Base-by-base conservation (phyloP, 2,888 invertebrate genomes). In the Ochropleura leucogaster region DNA sequence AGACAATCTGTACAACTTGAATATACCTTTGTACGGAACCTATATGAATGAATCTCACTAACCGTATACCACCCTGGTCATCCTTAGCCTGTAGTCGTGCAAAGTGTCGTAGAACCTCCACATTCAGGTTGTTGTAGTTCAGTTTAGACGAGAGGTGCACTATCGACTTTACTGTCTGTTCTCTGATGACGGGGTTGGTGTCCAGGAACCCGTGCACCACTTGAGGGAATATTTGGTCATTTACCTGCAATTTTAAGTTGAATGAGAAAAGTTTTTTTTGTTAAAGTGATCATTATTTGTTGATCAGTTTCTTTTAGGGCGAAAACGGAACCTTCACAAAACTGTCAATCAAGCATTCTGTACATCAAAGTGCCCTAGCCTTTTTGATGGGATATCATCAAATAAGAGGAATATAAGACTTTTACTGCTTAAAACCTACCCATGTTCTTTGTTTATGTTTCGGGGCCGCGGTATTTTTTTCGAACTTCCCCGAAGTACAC, bases 101-200 rank as follows among this genome's bases (percentile, higher is more conserved):
- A 95, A 99, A 99, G 96, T 99, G 99, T 84, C 98, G 97, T 92
- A 99, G 96, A 60, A 99, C 98, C 94, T 99, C 99, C 64, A 99
- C 99, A 95, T 99, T 99, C 60, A 99, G 96, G 96, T 99, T 99
- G 93, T 99, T 99, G 93, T 99, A 99, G 96, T 99, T 99, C 82
- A 99, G 97, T 95, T 99, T 99, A 64, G 99, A 98, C 30, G 99
- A 99, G 90, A 99, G 96, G 92, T 99, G 98, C 77, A 99, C 98
- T 95, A 99, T 99, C 70, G 99, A 99, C 97, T 99, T 99, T 72
- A 99, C 99, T 1, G 99, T 99, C 94, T 99, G 99, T 95, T 99
- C 99, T 85, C 99, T 97, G 84, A 99, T 99, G 4, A 99, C 98
- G 3, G 99, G 98, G 96, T 99, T 99, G 0, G 99, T 99, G 93